Evolutionary conservation across 2,888 invertebrate genomes (phyloP).

Genomic region (Hipparchia semele): DNA sequence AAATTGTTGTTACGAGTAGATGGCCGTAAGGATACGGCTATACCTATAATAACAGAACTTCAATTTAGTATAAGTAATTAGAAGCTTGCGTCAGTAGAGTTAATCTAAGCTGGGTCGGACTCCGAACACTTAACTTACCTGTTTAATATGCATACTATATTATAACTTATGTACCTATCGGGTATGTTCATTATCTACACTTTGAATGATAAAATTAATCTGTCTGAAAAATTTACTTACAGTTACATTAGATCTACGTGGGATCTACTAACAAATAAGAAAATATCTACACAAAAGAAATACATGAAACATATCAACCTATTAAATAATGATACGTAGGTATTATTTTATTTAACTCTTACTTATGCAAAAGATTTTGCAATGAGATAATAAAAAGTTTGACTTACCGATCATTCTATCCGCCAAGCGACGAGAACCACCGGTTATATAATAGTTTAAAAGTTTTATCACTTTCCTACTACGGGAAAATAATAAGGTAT

Average conservation of each 20-base stretch:
- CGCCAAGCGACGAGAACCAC: constrained; percentile 58
- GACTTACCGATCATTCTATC: constrained; percentile 76
- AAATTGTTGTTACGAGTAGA: constrained; percentile 5
- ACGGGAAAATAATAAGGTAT: constrained; percentile 6
- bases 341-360: background rate
- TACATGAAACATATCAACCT: background rate
- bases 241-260: no score
- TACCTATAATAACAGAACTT: constrained; percentile 5
- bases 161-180: no score
- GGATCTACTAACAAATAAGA: no score
- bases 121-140: background rate
- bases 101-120: constrained; percentile 11
- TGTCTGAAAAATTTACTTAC: no score
- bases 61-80: constrained; percentile 2
- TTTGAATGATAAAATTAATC: no score
- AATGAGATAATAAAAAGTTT: constrained; percentile 37
- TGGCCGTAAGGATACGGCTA: background rate
- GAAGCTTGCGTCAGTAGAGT: constrained; percentile 1
- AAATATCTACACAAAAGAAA: background rate
- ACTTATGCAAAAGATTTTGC: constrained; percentile 9
- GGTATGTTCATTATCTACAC: no score
- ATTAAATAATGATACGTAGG: no score
- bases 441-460: constrained; percentile 62
- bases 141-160: background rate
- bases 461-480: constrained; percentile 55